Conservation (phyloP, 2,797 vertebrate genomes). For the Karalla daura region DNA sequence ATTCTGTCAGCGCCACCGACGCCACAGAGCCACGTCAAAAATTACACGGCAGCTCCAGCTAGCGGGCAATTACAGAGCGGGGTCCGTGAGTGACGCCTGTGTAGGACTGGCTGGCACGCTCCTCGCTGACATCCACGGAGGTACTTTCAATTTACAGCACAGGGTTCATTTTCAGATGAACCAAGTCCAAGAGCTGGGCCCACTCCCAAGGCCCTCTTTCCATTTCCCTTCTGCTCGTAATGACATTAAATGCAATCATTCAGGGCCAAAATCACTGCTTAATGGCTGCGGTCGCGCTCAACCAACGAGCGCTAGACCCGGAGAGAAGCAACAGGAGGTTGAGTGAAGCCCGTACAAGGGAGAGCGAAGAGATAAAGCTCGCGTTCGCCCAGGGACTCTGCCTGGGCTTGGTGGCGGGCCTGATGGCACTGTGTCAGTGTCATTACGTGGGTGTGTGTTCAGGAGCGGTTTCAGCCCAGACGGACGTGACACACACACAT, state of each 20-base stretch:
- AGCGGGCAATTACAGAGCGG: slow-evolving; percentile 79
- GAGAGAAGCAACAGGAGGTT: slow-evolving; percentile 44
- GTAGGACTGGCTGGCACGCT: slow-evolving; percentile 56
- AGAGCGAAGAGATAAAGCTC: slow-evolving; percentile 52
- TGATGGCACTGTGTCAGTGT: slow-evolving; percentile 78
- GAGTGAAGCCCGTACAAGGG: slow-evolving; percentile 45
- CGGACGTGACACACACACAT: slow-evolving; percentile 78
- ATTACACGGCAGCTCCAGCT: slow-evolving; percentile 71
- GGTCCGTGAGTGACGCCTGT: slow-evolving; percentile 65
- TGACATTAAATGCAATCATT: slow-evolving; percentile 72
- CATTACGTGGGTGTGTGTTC: slow-evolving; percentile 80
- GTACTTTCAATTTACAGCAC: slow-evolving; percentile 66
- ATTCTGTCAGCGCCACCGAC: slow-evolving; percentile 65
- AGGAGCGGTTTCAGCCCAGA: slow-evolving; percentile 84
- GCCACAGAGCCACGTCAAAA: slow-evolving; percentile 65
- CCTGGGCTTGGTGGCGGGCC: slow-evolving; percentile 70
- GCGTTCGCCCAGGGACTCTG: slow-evolving; percentile 71
- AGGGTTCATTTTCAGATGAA: slow-evolving; percentile 58
- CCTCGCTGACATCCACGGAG: slow-evolving; percentile 53
- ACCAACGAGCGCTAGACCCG: slow-evolving; percentile 28
- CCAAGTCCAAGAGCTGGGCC: slow-evolving; percentile 44
- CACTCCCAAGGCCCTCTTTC: slow-evolving; percentile 33
- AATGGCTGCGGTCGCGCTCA: slow-evolving; percentile 48
- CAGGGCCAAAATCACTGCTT: slow-evolving; percentile 56
- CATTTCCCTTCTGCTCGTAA: slow-evolving; percentile 50